These are phyloP conservation scores for Xanthostigma xanthostigma DNA, from an alignment of 2,888 invertebrate genomes.

Conservation along the genomic window DNA sequence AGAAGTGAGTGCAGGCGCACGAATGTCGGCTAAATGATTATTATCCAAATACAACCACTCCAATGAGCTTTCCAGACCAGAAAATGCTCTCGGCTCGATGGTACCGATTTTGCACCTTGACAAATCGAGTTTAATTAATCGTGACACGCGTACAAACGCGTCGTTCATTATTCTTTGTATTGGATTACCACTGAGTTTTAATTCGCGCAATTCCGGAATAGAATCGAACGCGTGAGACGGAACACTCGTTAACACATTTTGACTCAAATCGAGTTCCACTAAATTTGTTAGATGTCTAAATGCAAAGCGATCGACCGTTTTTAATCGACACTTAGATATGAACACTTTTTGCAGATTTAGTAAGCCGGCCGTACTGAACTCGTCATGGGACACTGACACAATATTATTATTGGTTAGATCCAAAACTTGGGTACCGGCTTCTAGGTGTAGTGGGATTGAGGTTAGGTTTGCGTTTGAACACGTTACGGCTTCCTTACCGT, in stretches of 20 bases:
- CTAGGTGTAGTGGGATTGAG: slow-evolving; percentile 56
- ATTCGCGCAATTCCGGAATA: slow-evolving; percentile 57
- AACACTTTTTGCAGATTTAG: slow-evolving; percentile 69
- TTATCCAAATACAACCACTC: slow-evolving; percentile 66
- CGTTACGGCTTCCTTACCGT: slow-evolving; percentile 71
- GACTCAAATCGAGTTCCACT: slow-evolving; percentile 66
- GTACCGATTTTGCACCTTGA: slow-evolving; percentile 53
- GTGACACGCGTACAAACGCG: slow-evolving; percentile 48
- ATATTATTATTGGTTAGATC: slow-evolving; percentile 64
- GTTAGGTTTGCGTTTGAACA: slow-evolving; percentile 63
- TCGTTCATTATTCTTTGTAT: slow-evolving; percentile 53
- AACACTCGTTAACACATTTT: slow-evolving; percentile 49
- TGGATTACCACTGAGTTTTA: slow-evolving; percentile 60
- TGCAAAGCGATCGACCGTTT: slow-evolving; percentile 52
- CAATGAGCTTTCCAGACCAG: slow-evolving; percentile 53
- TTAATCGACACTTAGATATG: slow-evolving; percentile 53
- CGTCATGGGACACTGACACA: slow-evolving; percentile 48
- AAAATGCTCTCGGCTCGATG: slow-evolving; percentile 56
- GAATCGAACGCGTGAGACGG: slow-evolving; percentile 60
- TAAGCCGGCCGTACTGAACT: slow-evolving; percentile 58
- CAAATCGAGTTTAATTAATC: slow-evolving; percentile 56
- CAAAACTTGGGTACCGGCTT: slow-evolving; percentile 64
- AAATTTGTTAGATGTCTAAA: slow-evolving; percentile 67
- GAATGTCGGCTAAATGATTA: slow-evolving; percentile 52
- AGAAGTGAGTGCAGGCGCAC: slow-evolving; percentile 49